These are phyloP conservation scores for Toxotes lorentzi DNA, from an alignment of 2,797 vertebrate species.

Conservation along the genomic window DNA sequence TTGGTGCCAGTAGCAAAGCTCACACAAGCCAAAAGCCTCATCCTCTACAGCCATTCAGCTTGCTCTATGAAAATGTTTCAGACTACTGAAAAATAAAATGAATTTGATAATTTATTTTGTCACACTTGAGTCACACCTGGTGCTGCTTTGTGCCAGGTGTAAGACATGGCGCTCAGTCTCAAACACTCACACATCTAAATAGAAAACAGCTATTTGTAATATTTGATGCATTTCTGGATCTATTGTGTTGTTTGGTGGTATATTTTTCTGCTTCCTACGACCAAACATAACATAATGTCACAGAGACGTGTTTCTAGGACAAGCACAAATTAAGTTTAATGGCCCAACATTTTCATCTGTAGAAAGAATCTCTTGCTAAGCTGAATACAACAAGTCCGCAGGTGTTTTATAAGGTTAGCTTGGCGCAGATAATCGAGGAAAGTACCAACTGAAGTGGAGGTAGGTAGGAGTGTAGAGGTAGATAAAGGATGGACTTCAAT, in stretches of 20 bases:
- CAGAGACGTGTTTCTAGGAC: too few species aligned
- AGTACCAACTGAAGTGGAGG: neutral
- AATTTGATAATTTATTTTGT: neutral
- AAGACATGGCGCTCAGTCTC: too few species aligned
- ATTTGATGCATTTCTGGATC: neutral
- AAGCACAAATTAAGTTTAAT: too few species aligned
- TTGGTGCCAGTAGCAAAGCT: neutral
- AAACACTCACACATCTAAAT: neutral
- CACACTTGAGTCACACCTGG: too few species aligned
- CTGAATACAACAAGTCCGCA: neutral
- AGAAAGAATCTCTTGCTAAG: neutral
- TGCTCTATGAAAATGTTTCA: conserved; percentile 13
- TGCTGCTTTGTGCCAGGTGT: too few species aligned
- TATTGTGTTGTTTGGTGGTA: neutral
- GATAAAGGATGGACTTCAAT: neutral
- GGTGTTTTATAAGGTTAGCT: neutral
- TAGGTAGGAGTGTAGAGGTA: neutral
- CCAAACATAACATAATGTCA: neutral
- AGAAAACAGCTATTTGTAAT: neutral
- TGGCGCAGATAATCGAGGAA: neutral
- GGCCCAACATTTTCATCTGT: too few species aligned
- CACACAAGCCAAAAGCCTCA: conserved; percentile 14
- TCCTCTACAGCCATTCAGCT: conserved; percentile 7
- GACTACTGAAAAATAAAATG: neutral
- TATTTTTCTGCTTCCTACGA: neutral